Evolutionary conservation across 1,140 invertebrate species (phyloP).

Genomic region (Calephelis virginiensis): DNA sequence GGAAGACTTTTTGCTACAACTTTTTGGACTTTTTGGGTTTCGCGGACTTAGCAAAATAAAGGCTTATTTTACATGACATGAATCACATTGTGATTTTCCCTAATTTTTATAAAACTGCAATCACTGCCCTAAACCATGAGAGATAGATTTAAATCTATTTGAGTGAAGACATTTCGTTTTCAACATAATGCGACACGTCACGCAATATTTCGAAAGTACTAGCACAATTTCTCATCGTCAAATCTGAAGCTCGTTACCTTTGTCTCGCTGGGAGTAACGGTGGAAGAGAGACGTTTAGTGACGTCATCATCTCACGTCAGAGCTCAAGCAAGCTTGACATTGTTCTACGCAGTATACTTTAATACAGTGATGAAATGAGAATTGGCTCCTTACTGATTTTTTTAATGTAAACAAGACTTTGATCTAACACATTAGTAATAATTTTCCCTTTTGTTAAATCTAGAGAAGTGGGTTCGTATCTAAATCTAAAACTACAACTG

Average conservation of each 20-base stretch:
- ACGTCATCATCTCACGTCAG: conserved; percentile 48
- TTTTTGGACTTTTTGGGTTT: no score
- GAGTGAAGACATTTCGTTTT: conserved; percentile 8
- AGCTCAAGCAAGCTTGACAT: conserved; percentile 44
- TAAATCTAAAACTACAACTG: no score
- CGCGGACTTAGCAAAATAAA: no score
- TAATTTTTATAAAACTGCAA: no score
- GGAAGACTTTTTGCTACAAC: no score
- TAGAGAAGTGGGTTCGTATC: no score
- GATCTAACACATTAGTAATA: no score
- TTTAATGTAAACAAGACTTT: no score
- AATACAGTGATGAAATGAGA: neutral
- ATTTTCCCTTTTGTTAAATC: no score
- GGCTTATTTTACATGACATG: no score
- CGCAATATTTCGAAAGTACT: conserved; percentile 24
- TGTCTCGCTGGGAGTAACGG: conserved; percentile 33
- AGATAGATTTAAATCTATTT: conserved; percentile 3
- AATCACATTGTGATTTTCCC: no score
- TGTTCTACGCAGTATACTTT: conserved; percentile 28
- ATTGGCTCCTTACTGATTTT: conserved; percentile 14
- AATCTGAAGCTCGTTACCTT: conserved; percentile 51
- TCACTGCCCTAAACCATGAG: neutral
- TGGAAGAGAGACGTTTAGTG: conserved; percentile 41
- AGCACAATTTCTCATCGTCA: conserved; percentile 44
- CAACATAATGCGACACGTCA: conserved; percentile 19